Conservation (phyloP, 1,140 invertebrate species). For the Brachionus asplanchnoidis region DNA sequence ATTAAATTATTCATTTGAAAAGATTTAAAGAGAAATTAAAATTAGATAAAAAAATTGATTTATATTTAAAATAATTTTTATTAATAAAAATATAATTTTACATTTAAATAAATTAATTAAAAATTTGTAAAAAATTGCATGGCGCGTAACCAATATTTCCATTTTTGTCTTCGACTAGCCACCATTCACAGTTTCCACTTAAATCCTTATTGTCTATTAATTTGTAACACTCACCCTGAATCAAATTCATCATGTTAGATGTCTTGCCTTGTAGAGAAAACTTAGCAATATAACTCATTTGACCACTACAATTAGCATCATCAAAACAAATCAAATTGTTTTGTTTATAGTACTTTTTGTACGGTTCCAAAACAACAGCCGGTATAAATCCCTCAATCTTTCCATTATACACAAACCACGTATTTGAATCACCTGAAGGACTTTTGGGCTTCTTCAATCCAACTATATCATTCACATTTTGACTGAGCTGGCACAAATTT, state of each 20-base stretch:
- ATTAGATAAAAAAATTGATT: too few species aligned
- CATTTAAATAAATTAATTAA: neutral
- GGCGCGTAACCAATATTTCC: neutral
- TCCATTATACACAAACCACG: slow-evolving; percentile 34
- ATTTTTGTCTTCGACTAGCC: neutral
- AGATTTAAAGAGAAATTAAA: too few species aligned
- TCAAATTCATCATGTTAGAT: slow-evolving; percentile 10
- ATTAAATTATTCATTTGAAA: too few species aligned
- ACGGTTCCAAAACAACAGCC: neutral
- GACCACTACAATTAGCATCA: neutral
- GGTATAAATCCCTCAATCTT: neutral
- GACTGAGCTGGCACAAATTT: neutral
- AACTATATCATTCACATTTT: slow-evolving; percentile 28
- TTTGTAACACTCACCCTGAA: neutral
- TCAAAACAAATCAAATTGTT: slow-evolving; percentile 34
- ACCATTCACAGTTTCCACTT: slow-evolving; percentile 18
- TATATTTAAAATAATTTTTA: neutral
- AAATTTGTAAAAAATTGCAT: neutral
- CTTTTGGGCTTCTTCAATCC: slow-evolving; percentile 15
- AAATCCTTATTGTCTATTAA: neutral
- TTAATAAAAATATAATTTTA: neutral
- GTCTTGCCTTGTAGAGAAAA: neutral
- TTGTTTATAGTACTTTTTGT: neutral
- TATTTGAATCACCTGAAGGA: neutral
- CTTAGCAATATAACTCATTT: neutral